Base-by-base conservation (phyloP, 2,888 invertebrate genomes). In the Margaritifera margaritifera region DNA sequence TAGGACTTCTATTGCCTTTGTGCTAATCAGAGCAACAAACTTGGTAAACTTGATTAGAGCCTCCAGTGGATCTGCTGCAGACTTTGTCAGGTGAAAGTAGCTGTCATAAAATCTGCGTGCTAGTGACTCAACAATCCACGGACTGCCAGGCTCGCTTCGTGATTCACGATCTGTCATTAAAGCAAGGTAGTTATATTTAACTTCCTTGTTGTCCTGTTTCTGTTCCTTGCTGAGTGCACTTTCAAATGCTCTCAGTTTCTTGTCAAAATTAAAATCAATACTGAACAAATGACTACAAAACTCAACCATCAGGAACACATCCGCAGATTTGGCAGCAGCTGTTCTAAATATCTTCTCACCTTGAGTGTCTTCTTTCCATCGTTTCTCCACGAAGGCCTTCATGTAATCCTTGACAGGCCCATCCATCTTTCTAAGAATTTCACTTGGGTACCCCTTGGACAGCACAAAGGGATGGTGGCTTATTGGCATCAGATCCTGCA, bases 1-100 rank as follows among this genome's bases (percentile, higher is more conserved):
- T 20, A 81, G 71, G 31, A 78, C 69, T 0, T 24, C 53, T 22
- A 62, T 42, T 25, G 66, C 57, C 51, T 71, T 69, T 11, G 63
- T 67, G 24, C 69, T 61, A 5, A 80, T 63, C 11, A 77, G 60
- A 31, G 66, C 69, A 8, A 80, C 65, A 62, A 82, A 84, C 66
- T 79, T 82, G n/a, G 77, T 77, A 64, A 82, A 84, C 53, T 75
- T 62, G 64, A 78, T 77, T 8, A 82, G 51, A 24, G 84, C 78
- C 59, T 80, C 79, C 19, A 66, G 70, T 4, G 82, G 82, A 61
- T 83, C 71, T 31, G 69, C 63, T 5, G 59, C 59, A 20, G 62
- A 22, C 5, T 51, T 54, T 15, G 72, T 60, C 24, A 80, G 64
- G 20, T 68, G 56, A n/a, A 57, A 22, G 62, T 72, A 69, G 1